These are phyloP conservation scores for Oscheius myriophilus DNA, from an alignment of 2,888 invertebrate species.

Conservation along the genomic window DNA sequence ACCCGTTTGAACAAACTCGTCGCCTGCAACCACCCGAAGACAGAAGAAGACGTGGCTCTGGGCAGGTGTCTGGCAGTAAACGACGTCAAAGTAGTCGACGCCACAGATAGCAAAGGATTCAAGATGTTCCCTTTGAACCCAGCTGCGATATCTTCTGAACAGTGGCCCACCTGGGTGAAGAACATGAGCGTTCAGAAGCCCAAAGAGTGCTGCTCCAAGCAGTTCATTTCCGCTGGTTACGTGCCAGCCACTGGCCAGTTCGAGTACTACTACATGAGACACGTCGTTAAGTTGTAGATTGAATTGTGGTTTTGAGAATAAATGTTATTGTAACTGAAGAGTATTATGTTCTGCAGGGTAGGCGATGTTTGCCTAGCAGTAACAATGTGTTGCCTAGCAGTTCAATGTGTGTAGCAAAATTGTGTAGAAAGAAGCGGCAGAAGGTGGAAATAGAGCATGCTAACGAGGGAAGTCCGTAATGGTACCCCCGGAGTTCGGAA, in stretches of 20 bases:
- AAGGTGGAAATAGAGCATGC: neutral
- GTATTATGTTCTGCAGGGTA: too few relatives aligned
- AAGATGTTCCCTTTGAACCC: neutral
- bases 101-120: slow-evolving; percentile 15
- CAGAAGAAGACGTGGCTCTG: neutral
- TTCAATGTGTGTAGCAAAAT: too few relatives aligned
- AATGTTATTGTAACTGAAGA: too few relatives aligned
- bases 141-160: neutral
- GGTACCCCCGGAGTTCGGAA: too few relatives aligned
- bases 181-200: neutral
- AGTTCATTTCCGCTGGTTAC: neutral
- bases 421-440: too few relatives aligned
- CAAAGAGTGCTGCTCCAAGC: neutral
- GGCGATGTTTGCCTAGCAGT: too few relatives aligned
- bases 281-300: neutral
- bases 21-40: slow-evolving; percentile 4
- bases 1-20: neutral
- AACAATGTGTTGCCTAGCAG: too few relatives aligned
- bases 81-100: slow-evolving; percentile 4
- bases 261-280: slow-evolving; percentile 1
- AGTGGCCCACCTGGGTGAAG: neutral
- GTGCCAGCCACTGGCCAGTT: neutral
- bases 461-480: too few relatives aligned
- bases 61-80: neutral
- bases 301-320: neutral